Base-by-base conservation (phyloP, 2,888 invertebrate genomes). In the Calameuta filiformis region DNA sequence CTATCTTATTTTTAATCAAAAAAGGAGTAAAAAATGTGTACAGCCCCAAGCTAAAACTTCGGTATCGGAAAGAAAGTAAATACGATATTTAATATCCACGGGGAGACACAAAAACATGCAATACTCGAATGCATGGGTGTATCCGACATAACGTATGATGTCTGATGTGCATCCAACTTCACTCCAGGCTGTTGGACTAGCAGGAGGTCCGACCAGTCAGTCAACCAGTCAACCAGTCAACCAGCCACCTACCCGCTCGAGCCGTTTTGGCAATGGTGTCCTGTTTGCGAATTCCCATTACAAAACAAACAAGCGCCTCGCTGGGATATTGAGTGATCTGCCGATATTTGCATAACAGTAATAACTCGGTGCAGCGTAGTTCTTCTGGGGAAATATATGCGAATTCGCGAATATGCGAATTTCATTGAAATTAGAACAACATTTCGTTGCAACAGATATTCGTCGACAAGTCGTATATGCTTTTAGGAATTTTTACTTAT, bases 261-360 rank as follows among this genome's bases (percentile, higher is more conserved):
- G 75, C 76, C 81, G 80, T 82, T 83, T 79, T 82, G 77, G 80
- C 82, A 80, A 85, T 85, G 85, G 85, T 79, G 81, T 80, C 80
- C 79, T 88, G 85, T 88, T 86, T 86, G 87, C 84, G 79, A 82
- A 87, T 81, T 86, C 83, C 83, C 84, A 86, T 88, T 86, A 84
- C 87, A 86, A 83, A 85, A 85, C 85, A 87, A 88, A 88, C 83
- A 85, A 81, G 77, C 77, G 74, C 80, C 82, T 80, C 79, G 81
- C 79, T 75, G 79, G 77, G 80, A 80, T 86, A 86, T 85, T 82
- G 83, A 82, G 83, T 84, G 83, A 34, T 80, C 78, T 75, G 74
- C 77, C 79, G 81, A 81, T 85, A 87, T 88, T 87, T 87, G 85
- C 87, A 83, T 83, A 86, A 85, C 85, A 82, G 81, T 81, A 84